Evolutionary conservation across 2,797 vertebrate genomes (phyloP).

Genomic region (Sciurus carolinensis): DNA sequence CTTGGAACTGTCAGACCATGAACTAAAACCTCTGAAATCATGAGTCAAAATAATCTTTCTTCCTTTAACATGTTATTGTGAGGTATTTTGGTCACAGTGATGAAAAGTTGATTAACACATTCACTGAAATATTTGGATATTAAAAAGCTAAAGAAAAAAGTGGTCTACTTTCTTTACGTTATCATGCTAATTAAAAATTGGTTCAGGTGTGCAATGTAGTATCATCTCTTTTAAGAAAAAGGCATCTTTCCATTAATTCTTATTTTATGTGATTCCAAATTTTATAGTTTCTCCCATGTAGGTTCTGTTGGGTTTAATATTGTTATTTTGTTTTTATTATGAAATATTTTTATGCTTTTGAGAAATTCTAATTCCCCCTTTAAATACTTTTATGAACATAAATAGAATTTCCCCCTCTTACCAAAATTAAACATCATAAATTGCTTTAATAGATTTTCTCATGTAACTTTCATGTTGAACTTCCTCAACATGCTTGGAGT

Average conservation of each 20-base stretch:
- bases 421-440: slow-evolving; percentile 9
- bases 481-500: not conserved
- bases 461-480: not conserved
- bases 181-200: not conserved
- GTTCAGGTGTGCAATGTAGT: not conserved
- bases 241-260: not conserved
- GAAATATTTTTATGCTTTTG: not conserved
- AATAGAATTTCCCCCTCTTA: not conserved
- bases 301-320: not conserved
- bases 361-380: not conserved
- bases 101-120: too few relatives aligned
- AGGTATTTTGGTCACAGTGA: too few relatives aligned
- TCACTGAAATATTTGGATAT: not conserved
- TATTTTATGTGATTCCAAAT: not conserved
- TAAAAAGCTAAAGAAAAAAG: not conserved
- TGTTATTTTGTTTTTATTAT: not conserved
- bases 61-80: not conserved
- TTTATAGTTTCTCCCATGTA: not conserved
- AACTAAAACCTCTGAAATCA: too few relatives aligned
- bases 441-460: not conserved
- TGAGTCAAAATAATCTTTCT: too few relatives aligned
- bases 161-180: not conserved
- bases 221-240: not conserved
- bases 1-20: too few relatives aligned
- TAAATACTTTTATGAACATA: not conserved